Base-by-base conservation (phyloP, 2,113 vertebrate genomes). In the Triplophysa tibetana region DNA sequence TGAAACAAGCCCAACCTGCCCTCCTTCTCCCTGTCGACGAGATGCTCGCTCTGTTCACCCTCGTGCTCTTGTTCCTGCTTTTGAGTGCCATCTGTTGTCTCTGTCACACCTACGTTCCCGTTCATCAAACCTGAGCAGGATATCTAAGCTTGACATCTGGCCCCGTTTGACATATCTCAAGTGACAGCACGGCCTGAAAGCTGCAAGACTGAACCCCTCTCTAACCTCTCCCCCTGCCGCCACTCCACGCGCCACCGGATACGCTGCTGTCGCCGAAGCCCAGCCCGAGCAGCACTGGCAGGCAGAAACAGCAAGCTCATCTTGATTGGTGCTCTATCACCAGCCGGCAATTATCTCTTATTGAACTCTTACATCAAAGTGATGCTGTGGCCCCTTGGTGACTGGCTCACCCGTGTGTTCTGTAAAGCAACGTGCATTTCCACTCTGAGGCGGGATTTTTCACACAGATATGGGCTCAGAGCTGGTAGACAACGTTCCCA, bases 331-430 rank as follows among this genome's bases (percentile, higher is more conserved):
- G 23, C 24, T 29, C 23, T n/a, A 29, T 21, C 60, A 82, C 61
- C 81, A 73, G 66, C 66, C 65, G 70, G 83, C 82, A 84, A 76
- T 86, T 84, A 84, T 58, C 58, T 78, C 68, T 79, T 77, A 77
- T 82, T 80, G 61, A 81, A 80, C 74, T 65, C 73, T 52, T 80
- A 69, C 73, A 84, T 81, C 82, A 84, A 82, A 81, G 82, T 33
- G 43, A 75, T 38, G n/a, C 41, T 10, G 60, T n/a, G 60, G 70
- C 43, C 43, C 60, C 8, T 14, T 29, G 24, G 21, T 64, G 6
- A 29, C 60, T 72, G 50, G 69, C 68, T 83, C 62, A 70, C 23
- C 38, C n/a, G 23, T 21, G 29, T 68, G 56, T 48, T 70, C 76
- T 43, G 58, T 38, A 72, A 4, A 79, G 50, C 24, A 41, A 70